Percentiles rank a stretch among this genome's conserved stretches.
Evolutionary conservation across 2,888 invertebrate genomes (phyloP).

Genomic region (Xylota segnis): DNA sequence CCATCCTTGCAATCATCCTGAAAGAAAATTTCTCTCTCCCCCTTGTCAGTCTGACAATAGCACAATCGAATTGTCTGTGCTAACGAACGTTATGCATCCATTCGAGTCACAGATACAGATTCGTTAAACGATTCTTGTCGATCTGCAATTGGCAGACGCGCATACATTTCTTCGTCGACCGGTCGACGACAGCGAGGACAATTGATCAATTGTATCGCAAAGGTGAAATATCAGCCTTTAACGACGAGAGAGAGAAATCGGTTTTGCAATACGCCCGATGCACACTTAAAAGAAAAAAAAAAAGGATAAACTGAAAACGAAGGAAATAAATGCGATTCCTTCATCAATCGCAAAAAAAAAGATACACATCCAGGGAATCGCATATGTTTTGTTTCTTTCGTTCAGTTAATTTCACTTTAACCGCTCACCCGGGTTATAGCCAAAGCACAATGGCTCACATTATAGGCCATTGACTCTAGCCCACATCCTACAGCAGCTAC

Average conservation of each 20-base stretch:
- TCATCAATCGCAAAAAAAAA: background rate
- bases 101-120: constrained; percentile 37
- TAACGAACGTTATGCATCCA: constrained; percentile 53
- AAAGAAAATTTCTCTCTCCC: background rate
- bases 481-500: constrained; percentile 35
- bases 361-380: constrained; percentile 19
- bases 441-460: constrained; percentile 9
- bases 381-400: background rate
- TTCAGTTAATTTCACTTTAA: constrained; percentile 55
- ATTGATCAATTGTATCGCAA: constrained; percentile 49
- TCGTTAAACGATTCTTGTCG: constrained; percentile 60
- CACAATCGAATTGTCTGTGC: constrained; percentile 56
- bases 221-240: constrained; percentile 54
- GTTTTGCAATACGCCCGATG: background rate
- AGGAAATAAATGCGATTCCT: constrained; percentile 10
- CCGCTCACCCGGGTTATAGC: constrained; percentile 43
- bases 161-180: constrained; percentile 6
- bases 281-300: background rate
- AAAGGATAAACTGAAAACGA: constrained; percentile 6
- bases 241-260: constrained; percentile 51
- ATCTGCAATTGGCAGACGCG: constrained; percentile 53
- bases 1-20: background rate
- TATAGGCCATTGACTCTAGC: constrained; percentile 61
- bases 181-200: constrained; percentile 40
- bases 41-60: constrained; percentile 53